Evolutionary conservation across 1,140 invertebrate genomes (phyloP).

Genomic region (Ostrea denselamellosa): DNA sequence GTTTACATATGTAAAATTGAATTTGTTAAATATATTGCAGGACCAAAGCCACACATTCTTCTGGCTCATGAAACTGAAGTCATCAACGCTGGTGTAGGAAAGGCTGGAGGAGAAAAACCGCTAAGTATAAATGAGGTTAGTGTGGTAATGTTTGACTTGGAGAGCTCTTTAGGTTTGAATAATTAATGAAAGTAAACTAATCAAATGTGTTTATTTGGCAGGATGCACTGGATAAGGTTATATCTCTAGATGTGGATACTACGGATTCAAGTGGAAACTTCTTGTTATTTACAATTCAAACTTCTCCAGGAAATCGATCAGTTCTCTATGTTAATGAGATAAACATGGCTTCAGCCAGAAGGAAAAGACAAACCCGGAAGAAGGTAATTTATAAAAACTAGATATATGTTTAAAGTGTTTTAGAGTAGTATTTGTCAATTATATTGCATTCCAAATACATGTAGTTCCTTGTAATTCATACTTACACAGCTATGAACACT

Average conservation of each 20-base stretch:
- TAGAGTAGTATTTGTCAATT: no score
- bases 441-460: no score
- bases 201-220: background rate
- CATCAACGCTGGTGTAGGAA: background rate
- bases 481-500: no score
- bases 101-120: background rate
- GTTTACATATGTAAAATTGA: no score
- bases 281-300: background rate
- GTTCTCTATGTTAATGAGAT: conserved; percentile 1
- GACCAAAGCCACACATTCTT: background rate
- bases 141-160: background rate
- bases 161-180: no score
- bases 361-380: background rate
- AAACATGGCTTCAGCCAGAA: background rate
- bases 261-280: background rate
- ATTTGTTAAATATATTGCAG: background rate
- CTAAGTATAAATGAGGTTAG: conserved; percentile 14
- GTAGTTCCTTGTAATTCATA: no score
- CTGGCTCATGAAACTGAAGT: conserved; percentile 7
- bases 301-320: background rate
- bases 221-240: background rate
- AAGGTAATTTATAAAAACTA: background rate
- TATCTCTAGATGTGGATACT: background rate
- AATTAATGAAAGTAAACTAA: no score
- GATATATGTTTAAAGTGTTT: no score